Conservation (phyloP, 1,140 invertebrate species). For the Ylistrum balloti region DNA sequence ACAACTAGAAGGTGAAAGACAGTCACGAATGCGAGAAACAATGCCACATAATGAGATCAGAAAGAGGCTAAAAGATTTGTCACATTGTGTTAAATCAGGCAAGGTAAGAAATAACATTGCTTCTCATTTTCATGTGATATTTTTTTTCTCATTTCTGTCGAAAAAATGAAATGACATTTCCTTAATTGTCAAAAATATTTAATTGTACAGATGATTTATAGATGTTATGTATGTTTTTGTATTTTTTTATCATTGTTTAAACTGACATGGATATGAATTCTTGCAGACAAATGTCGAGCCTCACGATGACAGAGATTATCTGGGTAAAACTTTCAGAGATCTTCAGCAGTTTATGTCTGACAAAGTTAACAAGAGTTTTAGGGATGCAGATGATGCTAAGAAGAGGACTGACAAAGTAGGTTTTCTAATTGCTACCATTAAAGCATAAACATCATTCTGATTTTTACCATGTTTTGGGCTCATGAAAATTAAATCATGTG, state of each 20-base stretch:
- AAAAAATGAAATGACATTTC: too few relatives aligned
- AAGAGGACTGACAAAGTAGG: constrained; percentile 70
- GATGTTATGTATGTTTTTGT: too few relatives aligned
- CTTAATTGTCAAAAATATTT: too few relatives aligned
- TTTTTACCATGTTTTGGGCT: too few relatives aligned
- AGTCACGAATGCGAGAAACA: constrained; percentile 64
- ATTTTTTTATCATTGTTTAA: too few relatives aligned
- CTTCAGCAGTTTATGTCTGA: constrained; percentile 75
- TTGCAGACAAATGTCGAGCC: constrained; percentile 69
- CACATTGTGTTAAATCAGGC: constrained; percentile 72
- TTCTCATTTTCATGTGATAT: too few relatives aligned
- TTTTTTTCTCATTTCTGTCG: too few relatives aligned
- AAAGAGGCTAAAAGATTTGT: constrained; percentile 74
- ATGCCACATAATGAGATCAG: constrained; percentile 74
- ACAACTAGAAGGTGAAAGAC: constrained; percentile 68
- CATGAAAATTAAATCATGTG: too few relatives aligned
- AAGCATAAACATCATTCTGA: too few relatives aligned
- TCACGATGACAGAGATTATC: constrained; percentile 70
- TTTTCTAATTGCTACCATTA: too few relatives aligned
- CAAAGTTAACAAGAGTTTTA: constrained; percentile 71
- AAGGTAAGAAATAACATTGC: constrained; percentile 62
- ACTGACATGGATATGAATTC: background rate
- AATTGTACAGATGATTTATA: too few relatives aligned
- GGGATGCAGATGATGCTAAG: constrained; percentile 72
- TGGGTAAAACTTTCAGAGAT: constrained; percentile 77